Conservation (phyloP, 2,113 vertebrate genomes). For the Percopsis transmontana region DNA sequence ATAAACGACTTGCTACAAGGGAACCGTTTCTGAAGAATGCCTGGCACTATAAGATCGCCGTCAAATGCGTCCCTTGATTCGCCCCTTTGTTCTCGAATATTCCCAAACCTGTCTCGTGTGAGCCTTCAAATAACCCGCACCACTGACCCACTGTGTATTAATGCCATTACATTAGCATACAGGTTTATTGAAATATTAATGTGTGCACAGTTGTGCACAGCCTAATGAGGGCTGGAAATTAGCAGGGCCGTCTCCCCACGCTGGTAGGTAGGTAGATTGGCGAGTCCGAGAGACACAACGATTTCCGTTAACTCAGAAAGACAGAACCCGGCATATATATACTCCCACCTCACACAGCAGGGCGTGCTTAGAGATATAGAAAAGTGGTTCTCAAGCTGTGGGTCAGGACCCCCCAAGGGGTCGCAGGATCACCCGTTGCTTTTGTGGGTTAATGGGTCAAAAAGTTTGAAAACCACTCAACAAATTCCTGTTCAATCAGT, state of each 20-base stretch:
- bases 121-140: constrained; percentile 31
- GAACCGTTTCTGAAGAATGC: background rate
- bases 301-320: too few species aligned
- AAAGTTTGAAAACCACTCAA: too few species aligned
- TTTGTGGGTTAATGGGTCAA: too few species aligned
- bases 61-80: constrained; percentile 21
- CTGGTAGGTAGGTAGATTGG: too few species aligned
- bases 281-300: too few species aligned
- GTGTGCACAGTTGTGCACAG: constrained; percentile 37
- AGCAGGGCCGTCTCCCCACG: constrained; percentile 7
- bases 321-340: too few species aligned
- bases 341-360: too few species aligned
- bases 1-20: background rate
- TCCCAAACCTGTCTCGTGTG: constrained; percentile 12
- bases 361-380: too few species aligned
- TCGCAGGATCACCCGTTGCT: too few species aligned
- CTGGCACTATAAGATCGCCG: background rate
- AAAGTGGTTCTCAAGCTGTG: too few species aligned
- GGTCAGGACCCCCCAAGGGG: too few species aligned
- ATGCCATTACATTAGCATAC: constrained; percentile 59
- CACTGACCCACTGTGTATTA: constrained; percentile 50
- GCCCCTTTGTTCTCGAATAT: constrained; percentile 10
- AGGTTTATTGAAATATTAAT: constrained; percentile 70
- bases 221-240: constrained; percentile 47
- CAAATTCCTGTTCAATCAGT: too few species aligned